Base-by-base conservation (phyloP, 2,797 vertebrate genomes). In the Bucorvus abyssinicus region DNA sequence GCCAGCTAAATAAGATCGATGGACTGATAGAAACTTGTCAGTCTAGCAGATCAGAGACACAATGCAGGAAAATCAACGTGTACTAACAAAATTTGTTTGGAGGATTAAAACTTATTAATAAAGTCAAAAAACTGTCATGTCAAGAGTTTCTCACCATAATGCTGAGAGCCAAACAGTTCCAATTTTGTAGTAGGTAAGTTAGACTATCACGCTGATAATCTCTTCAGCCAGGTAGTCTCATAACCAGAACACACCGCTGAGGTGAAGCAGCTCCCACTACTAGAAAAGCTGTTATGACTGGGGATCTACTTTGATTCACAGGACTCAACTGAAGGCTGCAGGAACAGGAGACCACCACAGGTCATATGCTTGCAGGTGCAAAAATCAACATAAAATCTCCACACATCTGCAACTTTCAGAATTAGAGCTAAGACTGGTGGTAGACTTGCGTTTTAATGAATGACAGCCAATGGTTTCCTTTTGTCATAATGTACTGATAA, bases 71-170 rank as follows among this genome's bases (percentile, higher is more conserved):
- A 60, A 36, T 67, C 87, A 96, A 74, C 78, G 47, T 19, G 21
- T 49, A 73, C 89, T 92, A 91, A 92, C 67, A 96, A 96, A 97
- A 94, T 65, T 88, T 94, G 83, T 96, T 93, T 93, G n/a, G 88
- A 81, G 79, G 87, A 96, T 96, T 96, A 96, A 94, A 97, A 96
- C 40, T 40, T 95, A 94, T 71, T 96, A 90, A 63, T 95, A 77
- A 95, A 97, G 90, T 96, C 89, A 95, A 81, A 97, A 96, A 96
- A 95, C 70, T 92, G 80, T 95, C 81, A 92, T 61, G 65, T 96
- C 94, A 97, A 97, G 92, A 96, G 84, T 93, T 97, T 94, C 77
- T 96, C 84, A 84, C 84, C 5, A 2, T 94, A 95, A 91, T 96
- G 81, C 94, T 97, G 97, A 87, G 94, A 97, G 92, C 71, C 93